Evolutionary conservation across 2,797 vertebrate species (phyloP), one percentile per base, ranked within the genome.

Genomic region (Catostomus latipinnis): DNA sequence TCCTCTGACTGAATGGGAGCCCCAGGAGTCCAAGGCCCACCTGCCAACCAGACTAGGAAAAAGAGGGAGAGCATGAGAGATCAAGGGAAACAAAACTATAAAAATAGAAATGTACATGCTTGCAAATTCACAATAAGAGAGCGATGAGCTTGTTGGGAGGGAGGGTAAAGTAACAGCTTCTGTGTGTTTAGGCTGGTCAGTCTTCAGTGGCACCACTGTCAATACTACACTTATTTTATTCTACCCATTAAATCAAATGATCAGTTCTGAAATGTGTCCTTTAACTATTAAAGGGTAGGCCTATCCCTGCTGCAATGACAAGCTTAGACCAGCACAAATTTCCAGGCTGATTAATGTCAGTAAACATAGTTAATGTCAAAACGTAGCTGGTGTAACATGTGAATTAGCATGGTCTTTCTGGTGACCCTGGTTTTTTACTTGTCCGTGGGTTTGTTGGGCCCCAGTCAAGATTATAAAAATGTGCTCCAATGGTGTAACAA

Each of bases 1-100:
- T 72, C 49, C 65, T 78, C 49, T 70, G 63, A 77, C 60, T 83
- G 74, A 72, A 78, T 72, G 53, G 66, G 61, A 68, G 57, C 81
- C 80, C 82, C 77, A 78, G 63, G 82, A 86, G 70, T 80, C 62
- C 22, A 52, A 58, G 81, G 82, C 80, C 50, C 53, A 81, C 72
- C 80, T 84, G 76, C 66, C 61, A 73, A 78, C 75, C 65, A 4
- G 54, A 80, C 57, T 61, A 73, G 72, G 45, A 76, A 50, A 75
- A 46, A 63, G 14, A 78, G 11, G 48, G 65, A 52, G 45, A 8
- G 22, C 53, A 71, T 18, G 80, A 57, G 66, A 78, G 76, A 66
- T 62, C 60, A 63, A 52, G 52, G 46, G 54, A 79, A 72, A 50
- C 77, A 71, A n/a, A 78, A 54, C 10, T 50, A 48, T 5, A 48